Evolutionary conservation across 2,888 invertebrate species (phyloP), one percentile per base, ranked within the genome.

Genomic region (Erebia ligea): DNA sequence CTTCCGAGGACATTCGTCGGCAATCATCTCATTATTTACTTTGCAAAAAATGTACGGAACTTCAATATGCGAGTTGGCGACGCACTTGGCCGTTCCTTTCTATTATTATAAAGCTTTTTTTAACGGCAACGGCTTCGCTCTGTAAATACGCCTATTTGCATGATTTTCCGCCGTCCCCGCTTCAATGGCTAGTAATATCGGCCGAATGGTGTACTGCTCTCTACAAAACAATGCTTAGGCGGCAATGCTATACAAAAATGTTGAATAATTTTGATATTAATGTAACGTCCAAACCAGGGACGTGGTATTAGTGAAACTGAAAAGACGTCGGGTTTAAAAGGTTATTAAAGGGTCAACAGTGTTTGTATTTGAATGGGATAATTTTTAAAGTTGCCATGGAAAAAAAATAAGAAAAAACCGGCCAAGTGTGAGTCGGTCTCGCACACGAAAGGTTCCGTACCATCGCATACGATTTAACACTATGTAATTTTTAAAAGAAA

Each of bases 111-210:
- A 88, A 86, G 84, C 84, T 87, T 86, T 85, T 85, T 85, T 82
- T 80, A 81, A 82, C 77, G 79, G 81, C 81, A 81, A 83, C 82
- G 85, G 85, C 84, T 84, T 84, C 84, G 84, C 87, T 86, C 84
- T 83, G 87, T 81, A 87, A 89, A 90, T 88, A 85, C 86, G 84
- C 78, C 84, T 84, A 88, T 90, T 90, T 90, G 87, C 90, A 90
- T 90, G 86, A 87, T 85, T 87, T 89, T 86, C 82, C 84, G 75
- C 70, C 75, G 67, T 17, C 76, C 78, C 69, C 81, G 78, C 79
- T 80, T 76, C 78, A 81, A 78, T 79, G 78, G 79, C 77, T 76
- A 76, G 77, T 79, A 79, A 80, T 82, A 80, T 78, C 84, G 82
- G 84, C 85, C 84, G 83, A 86, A 84, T 86, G 85, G 84, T 83